Conservation (phyloP, 2,888 invertebrate species). For the Pinctada fucata region DNA sequence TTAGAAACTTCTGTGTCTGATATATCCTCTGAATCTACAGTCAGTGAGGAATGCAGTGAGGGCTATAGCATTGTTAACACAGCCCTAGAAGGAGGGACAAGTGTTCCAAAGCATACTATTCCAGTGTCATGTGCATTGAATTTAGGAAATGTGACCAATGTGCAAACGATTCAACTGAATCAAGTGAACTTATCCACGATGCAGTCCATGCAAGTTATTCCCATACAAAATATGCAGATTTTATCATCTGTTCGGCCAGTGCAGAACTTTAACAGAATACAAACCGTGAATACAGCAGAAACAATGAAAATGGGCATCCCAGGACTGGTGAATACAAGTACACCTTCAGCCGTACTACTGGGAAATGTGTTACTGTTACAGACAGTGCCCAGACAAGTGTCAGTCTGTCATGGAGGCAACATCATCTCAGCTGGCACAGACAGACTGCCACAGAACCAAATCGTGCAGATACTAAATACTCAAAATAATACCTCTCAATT, state of each 20-base stretch:
- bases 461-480: constrained; percentile 8
- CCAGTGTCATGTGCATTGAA: constrained; percentile 24
- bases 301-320: not conserved
- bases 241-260: constrained; percentile 8
- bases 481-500: constrained; percentile 8
- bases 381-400: constrained; percentile 17
- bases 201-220: constrained; percentile 37
- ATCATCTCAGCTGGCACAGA: not conserved
- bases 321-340: not conserved
- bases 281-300: not conserved
- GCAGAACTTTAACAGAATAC: not conserved
- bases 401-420: not conserved
- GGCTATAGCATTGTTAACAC: constrained; percentile 41
- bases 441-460: not conserved
- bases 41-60: constrained; percentile 33
- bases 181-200: constrained; percentile 26
- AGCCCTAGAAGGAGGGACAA: constrained; percentile 32
- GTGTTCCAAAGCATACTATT: constrained; percentile 17
- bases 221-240: constrained; percentile 32
- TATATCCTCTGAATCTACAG: constrained; percentile 20
- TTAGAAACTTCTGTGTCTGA: constrained; percentile 32
- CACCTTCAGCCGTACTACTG: constrained; percentile 24
- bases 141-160: constrained; percentile 30
- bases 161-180: constrained; percentile 23
- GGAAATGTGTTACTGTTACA: constrained; percentile 33